These are phyloP conservation scores for Stomorhina lunata DNA, from an alignment of 2,888 invertebrate species.

Conservation along the genomic window DNA sequence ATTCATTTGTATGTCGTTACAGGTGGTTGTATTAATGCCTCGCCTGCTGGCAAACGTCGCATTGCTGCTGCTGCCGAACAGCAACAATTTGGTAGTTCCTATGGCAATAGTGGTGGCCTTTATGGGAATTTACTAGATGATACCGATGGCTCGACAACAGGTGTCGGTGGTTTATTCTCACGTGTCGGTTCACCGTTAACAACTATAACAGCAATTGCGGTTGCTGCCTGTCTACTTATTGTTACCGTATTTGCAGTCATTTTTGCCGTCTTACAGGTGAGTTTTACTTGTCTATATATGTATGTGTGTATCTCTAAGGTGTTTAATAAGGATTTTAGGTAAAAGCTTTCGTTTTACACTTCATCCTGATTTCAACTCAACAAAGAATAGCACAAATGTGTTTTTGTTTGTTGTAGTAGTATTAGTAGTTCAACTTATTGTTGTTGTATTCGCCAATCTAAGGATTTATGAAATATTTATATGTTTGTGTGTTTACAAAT, in stretches of 20 bases:
- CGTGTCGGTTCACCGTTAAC: slow-evolving; percentile 81
- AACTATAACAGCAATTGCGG: slow-evolving; percentile 84
- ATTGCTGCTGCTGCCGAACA: slow-evolving; percentile 83
- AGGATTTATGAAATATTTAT: slow-evolving; percentile 6
- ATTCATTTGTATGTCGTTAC: slow-evolving; percentile 16
- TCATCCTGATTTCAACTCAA: background rate
- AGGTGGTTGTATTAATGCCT: slow-evolving; percentile 88
- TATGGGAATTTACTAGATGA: slow-evolving; percentile 68
- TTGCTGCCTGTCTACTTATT: slow-evolving; percentile 85
- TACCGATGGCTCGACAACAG: slow-evolving; percentile 57
- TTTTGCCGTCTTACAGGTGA: slow-evolving; percentile 87
- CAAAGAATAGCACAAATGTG: background rate
- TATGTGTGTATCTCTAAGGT: no score
- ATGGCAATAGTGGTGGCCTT: slow-evolving; percentile 69
- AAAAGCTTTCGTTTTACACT: background rate
- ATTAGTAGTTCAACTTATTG: background rate
- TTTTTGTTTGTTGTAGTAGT: background rate
- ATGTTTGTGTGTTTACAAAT: background rate
- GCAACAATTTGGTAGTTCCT: slow-evolving; percentile 74
- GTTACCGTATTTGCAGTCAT: slow-evolving; percentile 86
- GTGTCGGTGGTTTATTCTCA: slow-evolving; percentile 74
- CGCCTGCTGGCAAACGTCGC: slow-evolving; percentile 87
- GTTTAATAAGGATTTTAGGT: slow-evolving; percentile 27
- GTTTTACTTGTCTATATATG: no score
- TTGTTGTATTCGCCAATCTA: background rate